Evolutionary conservation across 2,888 invertebrate species (phyloP).

Genomic region (Tipula unca): DNA sequence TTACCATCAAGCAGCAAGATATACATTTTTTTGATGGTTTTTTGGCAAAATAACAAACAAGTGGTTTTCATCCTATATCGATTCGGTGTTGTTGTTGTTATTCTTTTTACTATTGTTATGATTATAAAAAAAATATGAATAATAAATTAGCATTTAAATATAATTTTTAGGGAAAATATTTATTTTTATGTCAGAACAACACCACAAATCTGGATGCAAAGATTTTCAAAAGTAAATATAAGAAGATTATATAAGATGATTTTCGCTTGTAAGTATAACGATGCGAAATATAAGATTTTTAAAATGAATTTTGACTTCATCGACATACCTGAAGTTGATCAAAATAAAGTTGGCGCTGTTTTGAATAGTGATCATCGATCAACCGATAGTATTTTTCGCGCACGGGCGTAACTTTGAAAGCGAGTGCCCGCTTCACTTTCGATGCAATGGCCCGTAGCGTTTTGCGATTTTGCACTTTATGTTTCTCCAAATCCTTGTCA

Average conservation of each 20-base stretch:
- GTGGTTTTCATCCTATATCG: neutral
- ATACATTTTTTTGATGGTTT: neutral
- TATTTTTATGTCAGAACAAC: neutral
- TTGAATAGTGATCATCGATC: neutral
- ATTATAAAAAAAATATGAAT: neutral
- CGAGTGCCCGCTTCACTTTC: neutral
- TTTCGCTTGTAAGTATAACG: too few relatives aligned
- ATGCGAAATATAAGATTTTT: too few relatives aligned
- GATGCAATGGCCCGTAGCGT: neutral
- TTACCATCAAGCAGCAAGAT: neutral
- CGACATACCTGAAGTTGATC: neutral
- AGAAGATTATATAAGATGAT: neutral
- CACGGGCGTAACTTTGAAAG: neutral
- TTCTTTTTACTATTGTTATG: neutral
- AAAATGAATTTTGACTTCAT: too few relatives aligned
- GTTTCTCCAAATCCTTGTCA: neutral
- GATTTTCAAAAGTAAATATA: too few relatives aligned
- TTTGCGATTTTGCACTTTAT: neutral
- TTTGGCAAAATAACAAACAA: too few relatives aligned
- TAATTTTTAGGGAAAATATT: neutral
- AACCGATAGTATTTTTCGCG: neutral
- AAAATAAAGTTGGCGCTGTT: neutral
- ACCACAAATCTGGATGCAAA: too few relatives aligned
- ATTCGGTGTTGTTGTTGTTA: neutral
- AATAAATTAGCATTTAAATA: neutral